Conservation (phyloP, 2,113 vertebrate species). For the Mionectes macconnelli region DNA sequence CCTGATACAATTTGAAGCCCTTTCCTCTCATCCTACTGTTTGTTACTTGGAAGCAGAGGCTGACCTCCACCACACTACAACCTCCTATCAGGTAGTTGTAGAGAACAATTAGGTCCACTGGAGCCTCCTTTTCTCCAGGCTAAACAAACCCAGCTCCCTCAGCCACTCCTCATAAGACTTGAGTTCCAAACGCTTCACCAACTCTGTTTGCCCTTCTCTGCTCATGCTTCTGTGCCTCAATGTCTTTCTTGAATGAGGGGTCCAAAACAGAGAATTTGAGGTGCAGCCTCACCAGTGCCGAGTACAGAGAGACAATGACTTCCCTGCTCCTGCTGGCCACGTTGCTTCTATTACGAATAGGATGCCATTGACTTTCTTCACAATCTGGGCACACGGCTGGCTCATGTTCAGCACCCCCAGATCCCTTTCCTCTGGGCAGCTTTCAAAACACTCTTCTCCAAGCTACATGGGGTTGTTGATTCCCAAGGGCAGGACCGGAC, state of each 20-base stretch:
- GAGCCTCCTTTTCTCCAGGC: neutral
- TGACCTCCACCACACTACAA: neutral
- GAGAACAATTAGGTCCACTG: neutral
- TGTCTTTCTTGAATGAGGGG: neutral
- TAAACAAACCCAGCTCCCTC: neutral
- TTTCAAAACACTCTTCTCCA: neutral
- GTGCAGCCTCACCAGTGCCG: neutral
- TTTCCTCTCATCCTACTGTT: neutral
- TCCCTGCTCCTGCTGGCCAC: neutral
- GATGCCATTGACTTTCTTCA: neutral
- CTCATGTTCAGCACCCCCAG: neutral
- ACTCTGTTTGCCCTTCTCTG: rapidly evolving
- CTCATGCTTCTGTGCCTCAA: neutral
- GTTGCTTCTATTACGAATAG: neutral
- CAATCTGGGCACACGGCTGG: too few relatives aligned
- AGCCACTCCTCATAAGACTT: neutral
- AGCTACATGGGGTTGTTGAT: neutral
- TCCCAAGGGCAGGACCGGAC: too few relatives aligned
- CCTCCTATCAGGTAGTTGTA: neutral
- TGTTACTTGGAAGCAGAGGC: neutral
- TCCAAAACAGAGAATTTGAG: neutral
- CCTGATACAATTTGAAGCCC: neutral
- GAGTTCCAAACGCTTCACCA: neutral
- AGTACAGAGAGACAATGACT: neutral
- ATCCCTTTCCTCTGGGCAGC: neutral